Percentiles rank a stretch among this genome's conserved stretches.
These are phyloP conservation scores for Stichopus horrens DNA, from an alignment of 53 echinoderm and acorn worm genomes.

Conservation along the genomic window DNA sequence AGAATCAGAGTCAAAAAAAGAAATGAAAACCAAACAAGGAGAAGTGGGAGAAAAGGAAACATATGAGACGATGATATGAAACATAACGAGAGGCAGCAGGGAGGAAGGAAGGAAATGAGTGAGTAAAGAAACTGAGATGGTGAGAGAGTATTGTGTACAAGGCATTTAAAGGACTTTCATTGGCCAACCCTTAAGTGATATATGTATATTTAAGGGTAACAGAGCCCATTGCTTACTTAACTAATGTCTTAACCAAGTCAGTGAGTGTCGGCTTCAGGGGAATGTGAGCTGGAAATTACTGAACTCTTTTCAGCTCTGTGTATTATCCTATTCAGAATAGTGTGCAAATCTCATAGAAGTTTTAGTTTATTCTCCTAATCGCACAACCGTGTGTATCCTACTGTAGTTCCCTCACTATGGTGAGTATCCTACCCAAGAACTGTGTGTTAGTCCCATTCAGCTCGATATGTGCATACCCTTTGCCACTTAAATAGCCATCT, in stretches of 20 bases:
- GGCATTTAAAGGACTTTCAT: neutral
- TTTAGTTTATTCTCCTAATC: no score
- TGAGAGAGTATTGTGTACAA: no score
- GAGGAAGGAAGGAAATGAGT: neutral
- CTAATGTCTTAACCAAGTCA: neutral
- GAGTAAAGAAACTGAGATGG: neutral
- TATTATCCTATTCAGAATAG: no score
- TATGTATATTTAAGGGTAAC: neutral
- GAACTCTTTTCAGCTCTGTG: no score
- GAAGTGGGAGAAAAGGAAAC: neutral
- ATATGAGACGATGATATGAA: neutral
- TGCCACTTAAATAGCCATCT: no score
- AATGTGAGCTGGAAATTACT: no score
- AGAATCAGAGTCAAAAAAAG: neutral
- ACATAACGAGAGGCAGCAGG: neutral
- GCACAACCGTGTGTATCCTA: no score
- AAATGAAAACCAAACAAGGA: constrained; percentile 3
- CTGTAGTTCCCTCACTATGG: no score
- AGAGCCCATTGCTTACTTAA: neutral
- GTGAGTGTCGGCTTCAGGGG: neutral
- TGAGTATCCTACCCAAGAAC: no score
- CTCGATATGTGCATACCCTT: no score
- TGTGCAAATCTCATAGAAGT: no score
- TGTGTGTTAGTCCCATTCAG: no score
- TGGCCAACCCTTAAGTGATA: neutral